phyloP scores from a whole-genome alignment of 2,113 vertebrate species.

The Gymnogyps californianus region DNA sequence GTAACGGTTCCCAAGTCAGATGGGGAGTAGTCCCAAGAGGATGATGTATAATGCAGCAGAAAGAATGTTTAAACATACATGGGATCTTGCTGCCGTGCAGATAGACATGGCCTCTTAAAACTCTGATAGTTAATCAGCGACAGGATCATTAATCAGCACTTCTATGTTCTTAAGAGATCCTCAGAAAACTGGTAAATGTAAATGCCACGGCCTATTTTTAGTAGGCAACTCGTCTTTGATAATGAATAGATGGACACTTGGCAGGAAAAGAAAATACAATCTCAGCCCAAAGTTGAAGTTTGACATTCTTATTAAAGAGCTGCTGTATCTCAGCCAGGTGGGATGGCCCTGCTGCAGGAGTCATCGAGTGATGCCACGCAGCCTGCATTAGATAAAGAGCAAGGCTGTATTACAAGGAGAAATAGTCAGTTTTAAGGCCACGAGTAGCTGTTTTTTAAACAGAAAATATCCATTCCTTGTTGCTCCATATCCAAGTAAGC shows the following conservation, averaged over 20 bases:
- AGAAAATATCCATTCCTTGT: neutral
- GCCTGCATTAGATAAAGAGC: neutral
- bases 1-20: neutral
- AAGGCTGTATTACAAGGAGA: neutral
- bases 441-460: neutral
- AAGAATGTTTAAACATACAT: conserved; percentile 8
- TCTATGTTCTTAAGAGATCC: neutral
- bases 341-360: neutral
- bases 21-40: neutral
- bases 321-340: neutral
- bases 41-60: neutral
- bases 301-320: neutral
- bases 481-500: neutral
- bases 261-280: neutral
- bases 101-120: neutral
- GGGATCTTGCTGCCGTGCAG: neutral
- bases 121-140: neutral
- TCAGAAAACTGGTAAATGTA: neutral
- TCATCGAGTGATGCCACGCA: neutral
- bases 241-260: neutral
- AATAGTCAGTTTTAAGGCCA: neutral
- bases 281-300: neutral
- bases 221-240: neutral
- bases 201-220: neutral
- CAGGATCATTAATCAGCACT: neutral